These are phyloP conservation scores for Microplitis deprimator DNA, from an alignment of 2,888 invertebrate genomes.

Conservation along the genomic window DNA sequence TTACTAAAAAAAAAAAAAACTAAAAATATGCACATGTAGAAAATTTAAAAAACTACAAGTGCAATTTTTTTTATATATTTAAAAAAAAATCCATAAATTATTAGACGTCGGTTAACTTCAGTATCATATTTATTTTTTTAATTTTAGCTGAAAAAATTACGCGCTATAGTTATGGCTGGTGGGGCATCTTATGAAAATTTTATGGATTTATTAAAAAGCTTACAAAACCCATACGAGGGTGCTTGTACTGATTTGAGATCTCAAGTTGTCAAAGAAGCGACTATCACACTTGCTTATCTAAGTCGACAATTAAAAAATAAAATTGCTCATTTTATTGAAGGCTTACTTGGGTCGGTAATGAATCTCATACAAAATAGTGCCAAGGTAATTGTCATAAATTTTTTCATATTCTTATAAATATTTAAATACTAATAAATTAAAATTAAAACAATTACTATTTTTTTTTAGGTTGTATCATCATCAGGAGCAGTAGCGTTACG, in stretches of 20 bases:
- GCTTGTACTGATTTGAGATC: constrained; percentile 92
- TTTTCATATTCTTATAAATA: not conserved
- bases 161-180: constrained; percentile 87
- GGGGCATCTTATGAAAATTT: constrained; percentile 83
- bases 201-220: constrained; percentile 80
- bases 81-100: too few relatives aligned
- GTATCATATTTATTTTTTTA: constrained; percentile 51
- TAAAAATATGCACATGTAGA: too few relatives aligned
- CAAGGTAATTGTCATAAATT: constrained; percentile 77
- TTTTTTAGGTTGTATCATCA: constrained; percentile 84
- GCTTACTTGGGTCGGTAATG: constrained; percentile 86
- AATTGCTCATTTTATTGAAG: constrained; percentile 88
- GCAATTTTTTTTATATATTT: too few relatives aligned
- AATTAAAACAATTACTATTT: constrained; percentile 5
- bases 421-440: not conserved
- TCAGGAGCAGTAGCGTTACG: constrained; percentile 89
- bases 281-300: constrained; percentile 94
- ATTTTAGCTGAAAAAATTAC: constrained; percentile 85
- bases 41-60: too few relatives aligned
- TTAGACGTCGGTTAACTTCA: not conserved
- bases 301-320: constrained; percentile 87
- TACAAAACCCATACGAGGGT: constrained; percentile 86
- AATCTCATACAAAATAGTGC: constrained; percentile 95
- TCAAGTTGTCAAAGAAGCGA: constrained; percentile 95
- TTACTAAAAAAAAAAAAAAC: too few relatives aligned